These are phyloP conservation scores for Echinops telfairi DNA, from an alignment of 2,113 vertebrate genomes.

Conservation along the genomic window DNA sequence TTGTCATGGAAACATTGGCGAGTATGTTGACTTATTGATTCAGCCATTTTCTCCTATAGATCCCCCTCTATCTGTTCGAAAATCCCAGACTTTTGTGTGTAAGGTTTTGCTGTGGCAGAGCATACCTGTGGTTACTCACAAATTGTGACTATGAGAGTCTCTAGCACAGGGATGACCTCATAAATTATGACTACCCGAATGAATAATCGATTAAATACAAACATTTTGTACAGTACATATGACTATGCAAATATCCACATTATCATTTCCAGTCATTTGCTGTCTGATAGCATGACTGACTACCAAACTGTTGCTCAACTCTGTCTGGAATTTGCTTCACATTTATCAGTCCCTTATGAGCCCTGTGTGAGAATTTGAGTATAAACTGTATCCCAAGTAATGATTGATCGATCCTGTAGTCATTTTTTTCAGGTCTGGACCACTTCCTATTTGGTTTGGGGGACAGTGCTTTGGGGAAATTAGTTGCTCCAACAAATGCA, in stretches of 20 bases:
- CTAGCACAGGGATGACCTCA: background rate
- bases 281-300: background rate
- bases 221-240: conserved; percentile 8
- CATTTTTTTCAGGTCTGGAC: conserved; percentile 15
- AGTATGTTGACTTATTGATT: background rate
- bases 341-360: conserved; percentile 26
- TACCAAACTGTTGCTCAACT: conserved; percentile 18
- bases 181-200: background rate
- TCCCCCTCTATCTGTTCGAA: background rate
- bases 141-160: background rate
- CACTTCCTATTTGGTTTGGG: conserved; percentile 57
- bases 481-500: conserved; percentile 36
- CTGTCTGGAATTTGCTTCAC: conserved; percentile 45
- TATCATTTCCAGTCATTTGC: conserved; percentile 56
- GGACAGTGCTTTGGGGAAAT: conserved; percentile 59
- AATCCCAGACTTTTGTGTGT: conserved; percentile 4
- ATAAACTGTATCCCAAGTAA: conserved; percentile 11
- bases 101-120: background rate
- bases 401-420: background rate
- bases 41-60: background rate
- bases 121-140: background rate
- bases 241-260: background rate
- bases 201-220: conserved; percentile 32
- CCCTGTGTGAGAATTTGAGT: background rate
- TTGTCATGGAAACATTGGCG: background rate